Evolutionary conservation across 2,888 invertebrate species (phyloP), one percentile per base, ranked within the genome.

Genomic region (Dolomedes plantarius): DNA sequence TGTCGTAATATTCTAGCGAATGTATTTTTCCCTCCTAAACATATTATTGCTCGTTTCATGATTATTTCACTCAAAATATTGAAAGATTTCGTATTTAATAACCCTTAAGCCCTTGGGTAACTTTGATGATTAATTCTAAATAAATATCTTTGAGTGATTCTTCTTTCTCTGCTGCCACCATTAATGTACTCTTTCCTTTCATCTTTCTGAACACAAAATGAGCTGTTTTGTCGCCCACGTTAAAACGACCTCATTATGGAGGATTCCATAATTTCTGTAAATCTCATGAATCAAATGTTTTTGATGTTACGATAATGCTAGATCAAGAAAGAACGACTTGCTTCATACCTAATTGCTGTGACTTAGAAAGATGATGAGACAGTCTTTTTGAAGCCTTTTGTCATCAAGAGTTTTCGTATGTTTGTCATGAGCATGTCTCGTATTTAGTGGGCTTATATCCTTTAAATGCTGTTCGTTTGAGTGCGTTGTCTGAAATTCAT

Each of bases 181-280:
- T 67, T 31, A 31, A n/a, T 28, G 64, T 6, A 64, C 28, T 32
- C 32, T 29, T 16, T 67, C 31, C 67, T 31, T 67, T 31, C 31
- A n/a, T 31, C 16, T 7, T 28, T 3, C 6, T 1, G 6, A 13
- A 11, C 31, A 28, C 11, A 23, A 29, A 67, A 67, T 31, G 39
- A 78, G 39, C 50, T 36, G 56, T 69, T 69, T 62, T 39, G 69
- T 62, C 56, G 11, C 56, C 19, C 56, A 23, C 69, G 27, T 72
- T 46, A 9, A 2, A 79, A 65, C 27, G 32, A 73, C 65, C 64
- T 73, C 50, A 67, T 80, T 80, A 73, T 28, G 73, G 36, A n/a
- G 31, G 19, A 13, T 27, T 71, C 19, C 62, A 31, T 80, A 80
- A 65, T 72, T 64, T 31, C 27, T 27, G 7, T 19, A 41, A 65